These are phyloP conservation scores for Budorcas taxicolor DNA, from an alignment of 2,113 vertebrate genomes.

Conservation along the genomic window DNA sequence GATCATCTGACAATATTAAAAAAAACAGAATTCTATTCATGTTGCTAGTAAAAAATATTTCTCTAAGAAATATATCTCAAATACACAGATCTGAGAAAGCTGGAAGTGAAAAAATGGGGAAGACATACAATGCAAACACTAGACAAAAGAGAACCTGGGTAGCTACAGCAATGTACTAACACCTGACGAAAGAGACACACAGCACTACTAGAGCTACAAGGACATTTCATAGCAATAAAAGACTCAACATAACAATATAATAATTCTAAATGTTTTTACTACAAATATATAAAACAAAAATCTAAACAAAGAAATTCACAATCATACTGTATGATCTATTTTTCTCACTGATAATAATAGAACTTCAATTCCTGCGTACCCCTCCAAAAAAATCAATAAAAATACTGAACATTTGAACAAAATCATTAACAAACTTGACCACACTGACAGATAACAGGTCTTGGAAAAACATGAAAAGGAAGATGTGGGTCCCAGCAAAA, in stretches of 20 bases:
- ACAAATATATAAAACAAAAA: background rate
- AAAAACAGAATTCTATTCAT: background rate
- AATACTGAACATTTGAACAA: background rate
- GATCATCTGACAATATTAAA: background rate
- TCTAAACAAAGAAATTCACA: background rate
- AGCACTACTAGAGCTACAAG: background rate
- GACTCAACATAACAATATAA: background rate
- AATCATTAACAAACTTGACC: background rate
- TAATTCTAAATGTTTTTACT: background rate
- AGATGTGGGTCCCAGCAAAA: background rate
- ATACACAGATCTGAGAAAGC: background rate
- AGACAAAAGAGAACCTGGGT: background rate
- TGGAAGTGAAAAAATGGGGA: background rate
- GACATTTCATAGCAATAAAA: background rate
- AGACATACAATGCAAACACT: background rate
- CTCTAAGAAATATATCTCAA: background rate
- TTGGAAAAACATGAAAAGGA: background rate
- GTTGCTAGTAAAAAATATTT: background rate
- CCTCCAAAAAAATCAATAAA: background rate
- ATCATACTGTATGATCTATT: background rate
- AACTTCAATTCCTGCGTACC: background rate
- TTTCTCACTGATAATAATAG: background rate
- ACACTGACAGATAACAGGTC: background rate
- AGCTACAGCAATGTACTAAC: background rate
- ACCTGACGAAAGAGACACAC: background rate